Base-by-base conservation (phyloP, 2,888 invertebrate genomes). In the Volucella bombylans region DNA sequence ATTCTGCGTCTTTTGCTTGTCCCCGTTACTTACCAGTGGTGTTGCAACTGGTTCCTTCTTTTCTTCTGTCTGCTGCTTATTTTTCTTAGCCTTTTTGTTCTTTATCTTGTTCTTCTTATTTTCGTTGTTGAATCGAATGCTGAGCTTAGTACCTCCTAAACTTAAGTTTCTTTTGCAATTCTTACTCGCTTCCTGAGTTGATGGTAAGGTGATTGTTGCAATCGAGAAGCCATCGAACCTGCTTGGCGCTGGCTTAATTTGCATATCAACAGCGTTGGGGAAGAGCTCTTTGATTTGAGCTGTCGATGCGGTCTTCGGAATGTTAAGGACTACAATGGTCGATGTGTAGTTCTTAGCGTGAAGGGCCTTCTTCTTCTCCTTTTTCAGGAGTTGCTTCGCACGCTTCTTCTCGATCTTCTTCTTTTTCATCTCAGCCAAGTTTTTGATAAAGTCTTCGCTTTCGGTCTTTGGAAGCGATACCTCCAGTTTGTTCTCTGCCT, bases 191-290 rank as follows among this genome's bases (percentile, higher is more conserved):
- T 90, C 91, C 45, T 80, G 65, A 1, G 90, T 89, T 1, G 90
- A 87, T 6, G 89, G 89, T 43, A 91, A 62, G 3, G 90, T 91
- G 1, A 91, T 83, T 4, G 88, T 88, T 1, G 90, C 91, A 8
- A 89, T 86, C 57, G 87, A 88, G 1, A 72, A 87, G 8, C 88
- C 89, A 1, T 87, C 81, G 68, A 87, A 83, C 65, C 88, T 88
- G 0, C 88, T 88, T 18, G 87, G 87, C 11, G 88, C 87, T 0
- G 88, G 69, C 45, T 89, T 90, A 3, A 90, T 81, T 59, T 91
- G 90, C 47, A 91, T 88, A 61, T 91, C 91, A 4, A 91, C 89
- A 3, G 90, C 90, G 52, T 89, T 88, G 9, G 88, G 87, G 64
- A 90, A 91, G 10, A 91, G 72, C 49, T 88, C 87, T 0, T 90